Conservation (phyloP, 30 jellyfish, hydroid and myxozoan species). For the Calvadosia cruxmelitensis region DNA sequence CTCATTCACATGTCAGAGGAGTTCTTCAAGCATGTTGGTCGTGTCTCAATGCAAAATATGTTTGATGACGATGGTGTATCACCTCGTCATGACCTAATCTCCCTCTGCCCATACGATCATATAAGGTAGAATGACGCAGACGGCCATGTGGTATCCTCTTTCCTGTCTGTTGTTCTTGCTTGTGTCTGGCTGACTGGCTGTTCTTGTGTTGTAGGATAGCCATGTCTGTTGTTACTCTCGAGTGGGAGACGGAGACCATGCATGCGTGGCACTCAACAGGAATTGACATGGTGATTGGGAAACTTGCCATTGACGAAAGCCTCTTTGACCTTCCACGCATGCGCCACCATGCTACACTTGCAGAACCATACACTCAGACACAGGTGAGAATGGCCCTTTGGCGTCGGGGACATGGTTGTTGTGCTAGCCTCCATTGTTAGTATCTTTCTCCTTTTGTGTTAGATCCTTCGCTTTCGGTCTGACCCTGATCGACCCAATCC, state of each 20-base stretch:
- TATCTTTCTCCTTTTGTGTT: no score
- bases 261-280: conserved; percentile 41
- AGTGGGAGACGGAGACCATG: conserved; percentile 44
- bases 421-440: no score
- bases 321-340: conserved; percentile 51
- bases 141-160: no score
- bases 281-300: conserved; percentile 70
- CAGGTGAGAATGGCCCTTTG: conserved; percentile 35
- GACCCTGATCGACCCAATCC: no score
- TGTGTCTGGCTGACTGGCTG: no score
- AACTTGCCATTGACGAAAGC: conserved; percentile 65
- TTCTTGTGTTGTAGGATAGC: conserved; percentile 19
- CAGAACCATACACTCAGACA: conserved; percentile 56
- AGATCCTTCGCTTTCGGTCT: no score
- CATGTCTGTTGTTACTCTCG: conserved; percentile 69
- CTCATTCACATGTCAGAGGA: conserved; percentile 51
- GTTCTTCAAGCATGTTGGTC: conserved; percentile 65
- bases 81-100: conserved; percentile 41
- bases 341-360: conserved; percentile 3
- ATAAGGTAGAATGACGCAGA: conserved; percentile 57
- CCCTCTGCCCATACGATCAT: conserved; percentile 70
- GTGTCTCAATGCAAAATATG: conserved; percentile 64
- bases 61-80: conserved; percentile 64
- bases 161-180: conserved; percentile 1
- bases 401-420: no score